Evolutionary conservation across 2,888 invertebrate genomes (phyloP).

Genomic region (Leptinotarsa juncta): DNA sequence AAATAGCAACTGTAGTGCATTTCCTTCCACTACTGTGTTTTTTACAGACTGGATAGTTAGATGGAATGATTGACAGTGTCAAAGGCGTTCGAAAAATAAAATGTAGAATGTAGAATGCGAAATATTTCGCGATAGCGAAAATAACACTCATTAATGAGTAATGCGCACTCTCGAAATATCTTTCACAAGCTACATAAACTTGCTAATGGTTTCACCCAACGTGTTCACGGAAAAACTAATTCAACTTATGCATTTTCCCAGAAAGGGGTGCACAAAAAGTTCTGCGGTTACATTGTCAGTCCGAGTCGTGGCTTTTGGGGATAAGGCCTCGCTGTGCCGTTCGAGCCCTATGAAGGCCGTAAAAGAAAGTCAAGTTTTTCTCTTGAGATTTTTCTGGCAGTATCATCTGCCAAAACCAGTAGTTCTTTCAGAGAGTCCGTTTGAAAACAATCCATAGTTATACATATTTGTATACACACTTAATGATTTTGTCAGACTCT

Average conservation of each 20-base stretch:
- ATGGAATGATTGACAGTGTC: too few species aligned
- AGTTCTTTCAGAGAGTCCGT: too few species aligned
- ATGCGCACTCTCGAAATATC: neutral
- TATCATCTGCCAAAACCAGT: too few species aligned
- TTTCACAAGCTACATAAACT: neutral
- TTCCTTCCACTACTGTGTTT: too few species aligned
- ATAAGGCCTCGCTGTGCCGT: neutral
- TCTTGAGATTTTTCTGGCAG: too few species aligned
- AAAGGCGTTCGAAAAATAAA: neutral
- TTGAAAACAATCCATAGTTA: too few species aligned
- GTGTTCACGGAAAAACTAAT: constrained; percentile 6
- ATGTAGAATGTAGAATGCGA: neutral
- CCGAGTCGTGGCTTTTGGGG: neutral
- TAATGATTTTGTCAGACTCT: too few species aligned
- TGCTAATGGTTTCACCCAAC: neutral
- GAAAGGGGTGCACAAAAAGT: constrained; percentile 5
- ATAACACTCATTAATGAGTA: neutral
- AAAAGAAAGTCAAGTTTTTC: too few species aligned
- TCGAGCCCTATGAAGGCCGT: neutral
- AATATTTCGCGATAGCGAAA: neutral
- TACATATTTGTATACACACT: too few species aligned
- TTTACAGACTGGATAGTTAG: too few species aligned
- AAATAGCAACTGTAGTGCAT: too few species aligned
- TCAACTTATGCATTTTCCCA: constrained; percentile 5
- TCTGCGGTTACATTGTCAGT: constrained; percentile 12